These are phyloP conservation scores for Paraescarpia echinospica DNA, from an alignment of 1,140 invertebrate species.

Conservation along the genomic window DNA sequence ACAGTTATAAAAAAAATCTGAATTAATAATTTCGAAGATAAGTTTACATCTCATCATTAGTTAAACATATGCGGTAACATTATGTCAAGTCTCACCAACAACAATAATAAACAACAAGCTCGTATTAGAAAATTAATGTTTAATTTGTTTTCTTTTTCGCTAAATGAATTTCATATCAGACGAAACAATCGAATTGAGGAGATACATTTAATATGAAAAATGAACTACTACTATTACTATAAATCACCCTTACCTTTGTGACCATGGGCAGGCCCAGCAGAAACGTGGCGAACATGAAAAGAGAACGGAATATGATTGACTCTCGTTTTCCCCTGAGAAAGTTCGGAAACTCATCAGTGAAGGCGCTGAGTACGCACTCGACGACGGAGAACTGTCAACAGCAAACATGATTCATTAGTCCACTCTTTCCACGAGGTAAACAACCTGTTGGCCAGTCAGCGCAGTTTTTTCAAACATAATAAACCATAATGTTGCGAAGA, in stretches of 20 bases:
- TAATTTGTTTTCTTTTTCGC: no score
- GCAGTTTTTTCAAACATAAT: not conserved
- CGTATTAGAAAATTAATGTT: no score
- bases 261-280: slow-evolving; percentile 25
- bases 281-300: slow-evolving; percentile 23
- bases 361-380: slow-evolving; percentile 27
- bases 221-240: no score
- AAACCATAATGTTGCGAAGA: not conserved
- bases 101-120: no score
- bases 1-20: no score
- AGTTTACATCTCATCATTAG: no score
- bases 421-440: not conserved
- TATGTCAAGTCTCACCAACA: no score
- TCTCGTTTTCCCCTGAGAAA: slow-evolving; percentile 17
- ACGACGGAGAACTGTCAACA: slow-evolving; percentile 28
- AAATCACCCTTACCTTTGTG: slow-evolving; percentile 18
- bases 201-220: no score
- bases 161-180: no score
- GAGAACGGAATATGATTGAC: slow-evolving; percentile 13
- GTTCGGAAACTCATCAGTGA: slow-evolving; percentile 26
- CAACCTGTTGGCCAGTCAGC: not conserved
- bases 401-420: not conserved
- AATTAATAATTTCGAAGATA: no score
- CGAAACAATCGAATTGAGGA: no score
- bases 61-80: no score